Conservation (phyloP, 2,113 vertebrate genomes). For the Polyodon spathula region DNA sequence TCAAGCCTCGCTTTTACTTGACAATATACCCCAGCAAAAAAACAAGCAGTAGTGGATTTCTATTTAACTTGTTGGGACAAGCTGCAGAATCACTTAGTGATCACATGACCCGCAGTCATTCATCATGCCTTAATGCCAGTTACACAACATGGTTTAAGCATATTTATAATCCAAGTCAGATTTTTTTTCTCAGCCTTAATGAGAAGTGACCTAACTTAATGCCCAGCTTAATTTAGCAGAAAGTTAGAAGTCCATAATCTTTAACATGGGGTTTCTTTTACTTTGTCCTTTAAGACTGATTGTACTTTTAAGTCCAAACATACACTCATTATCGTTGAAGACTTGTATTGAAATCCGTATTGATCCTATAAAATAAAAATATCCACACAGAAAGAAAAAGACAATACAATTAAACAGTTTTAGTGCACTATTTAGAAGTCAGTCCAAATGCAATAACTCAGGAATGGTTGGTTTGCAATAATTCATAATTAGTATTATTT, state of each 20-base stretch:
- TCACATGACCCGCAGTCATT: conserved; percentile 20
- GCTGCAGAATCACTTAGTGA: conserved; percentile 10
- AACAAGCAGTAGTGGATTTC: conserved; percentile 7
- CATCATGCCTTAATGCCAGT: conserved; percentile 21
- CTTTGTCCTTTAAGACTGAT: not conserved
- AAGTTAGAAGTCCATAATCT: not conserved
- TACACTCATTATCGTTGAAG: too few species aligned
- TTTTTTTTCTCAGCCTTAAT: conserved; percentile 21
- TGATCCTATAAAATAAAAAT: too few species aligned
- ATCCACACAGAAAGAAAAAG: too few species aligned
- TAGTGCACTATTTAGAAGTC: too few species aligned
- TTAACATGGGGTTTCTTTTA: not conserved
- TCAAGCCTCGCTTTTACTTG: not conserved
- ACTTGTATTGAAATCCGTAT: too few species aligned
- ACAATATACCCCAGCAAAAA: not conserved
- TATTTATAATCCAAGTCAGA: conserved; percentile 17
- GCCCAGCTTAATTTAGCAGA: conserved; percentile 8
- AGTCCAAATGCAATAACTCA: too few species aligned
- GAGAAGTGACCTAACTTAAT: conserved; percentile 19
- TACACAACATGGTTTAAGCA: conserved; percentile 17
- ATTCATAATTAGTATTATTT: too few species aligned
- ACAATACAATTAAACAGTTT: too few species aligned
- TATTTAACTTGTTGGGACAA: conserved; percentile 17
- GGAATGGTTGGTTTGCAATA: too few species aligned
- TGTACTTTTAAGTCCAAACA: not conserved